Percentiles rank a stretch among this genome's conserved stretches.
Conservation (phyloP, 2,888 invertebrate genomes). For the Melanostoma mellinum region DNA sequence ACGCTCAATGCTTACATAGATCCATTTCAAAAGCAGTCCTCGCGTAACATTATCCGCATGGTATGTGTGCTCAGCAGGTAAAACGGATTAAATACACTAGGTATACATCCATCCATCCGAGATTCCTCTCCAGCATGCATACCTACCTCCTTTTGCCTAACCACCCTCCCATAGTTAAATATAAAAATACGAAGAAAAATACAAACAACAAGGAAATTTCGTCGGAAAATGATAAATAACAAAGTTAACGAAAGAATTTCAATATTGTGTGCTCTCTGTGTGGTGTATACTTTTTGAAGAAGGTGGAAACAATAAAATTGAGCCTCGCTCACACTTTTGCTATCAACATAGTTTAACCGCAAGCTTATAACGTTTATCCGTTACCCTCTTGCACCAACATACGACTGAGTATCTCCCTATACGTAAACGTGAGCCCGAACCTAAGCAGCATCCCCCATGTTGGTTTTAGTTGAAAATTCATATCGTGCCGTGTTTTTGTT, state of each 20-base stretch:
- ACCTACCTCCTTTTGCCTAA: neutral
- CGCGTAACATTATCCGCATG: slow-evolving; percentile 48
- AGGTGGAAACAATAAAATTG: slow-evolving; percentile 68
- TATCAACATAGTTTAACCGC: slow-evolving; percentile 61
- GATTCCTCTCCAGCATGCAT: slow-evolving; percentile 16
- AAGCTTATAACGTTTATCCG: slow-evolving; percentile 50
- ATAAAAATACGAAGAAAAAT: neutral
- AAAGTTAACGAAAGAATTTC: slow-evolving; percentile 70
- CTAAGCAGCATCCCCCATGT: slow-evolving; percentile 19
- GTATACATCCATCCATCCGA: slow-evolving; percentile 30
- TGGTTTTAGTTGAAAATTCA: slow-evolving; percentile 66
- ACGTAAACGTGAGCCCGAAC: too few relatives aligned
- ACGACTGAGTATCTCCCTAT: slow-evolving; percentile 1
- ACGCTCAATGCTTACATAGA: slow-evolving; percentile 35
- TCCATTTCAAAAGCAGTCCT: slow-evolving; percentile 40
- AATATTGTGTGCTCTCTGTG: slow-evolving; percentile 51
- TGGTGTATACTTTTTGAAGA: slow-evolving; percentile 55
- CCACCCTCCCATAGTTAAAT: neutral
- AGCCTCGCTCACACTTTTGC: slow-evolving; percentile 49
- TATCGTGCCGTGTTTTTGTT: slow-evolving; percentile 62
- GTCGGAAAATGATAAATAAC: slow-evolving; percentile 66
- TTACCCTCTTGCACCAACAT: slow-evolving; percentile 51
- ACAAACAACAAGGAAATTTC: slow-evolving; percentile 34
- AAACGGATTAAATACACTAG: slow-evolving; percentile 47
- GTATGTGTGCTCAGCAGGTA: slow-evolving; percentile 39